These are phyloP conservation scores for Bombus turneri DNA, from an alignment of 1,140 invertebrate genomes.

Conservation along the genomic window DNA sequence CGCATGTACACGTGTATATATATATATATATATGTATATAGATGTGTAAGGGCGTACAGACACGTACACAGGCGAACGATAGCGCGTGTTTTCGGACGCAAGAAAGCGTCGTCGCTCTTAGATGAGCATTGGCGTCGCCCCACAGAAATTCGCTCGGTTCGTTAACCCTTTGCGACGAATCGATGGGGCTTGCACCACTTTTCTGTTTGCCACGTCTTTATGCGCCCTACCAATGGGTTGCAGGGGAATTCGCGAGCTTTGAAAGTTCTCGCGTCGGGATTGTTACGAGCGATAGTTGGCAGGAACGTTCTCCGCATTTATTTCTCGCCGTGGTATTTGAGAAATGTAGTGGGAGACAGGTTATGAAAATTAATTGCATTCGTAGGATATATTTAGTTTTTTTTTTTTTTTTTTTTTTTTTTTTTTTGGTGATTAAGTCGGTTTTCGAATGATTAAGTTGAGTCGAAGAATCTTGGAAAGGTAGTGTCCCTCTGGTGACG, in stretches of 20 bases:
- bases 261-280: not conserved
- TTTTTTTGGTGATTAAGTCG: not conserved
- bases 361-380: not conserved
- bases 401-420: not conserved
- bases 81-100: constrained; percentile 45
- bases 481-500: not conserved
- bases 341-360: too few relatives aligned
- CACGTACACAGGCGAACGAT: not conserved
- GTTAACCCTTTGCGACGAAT: constrained; percentile 39
- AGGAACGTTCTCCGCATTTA: not conserved
- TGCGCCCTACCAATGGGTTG: not conserved
- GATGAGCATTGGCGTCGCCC: constrained; percentile 42
- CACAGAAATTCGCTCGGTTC: constrained; percentile 31
- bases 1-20: too few relatives aligned
- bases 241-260: not conserved
- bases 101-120: constrained; percentile 24
- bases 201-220: constrained; percentile 8
- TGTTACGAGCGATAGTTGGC: not conserved
- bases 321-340: not conserved
- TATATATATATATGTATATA: too few relatives aligned
- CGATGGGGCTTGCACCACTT: constrained; percentile 37
- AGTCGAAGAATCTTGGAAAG: not conserved
- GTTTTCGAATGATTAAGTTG: not conserved
- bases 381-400: not conserved
- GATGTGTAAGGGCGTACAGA: not conserved